Evolutionary conservation across 2,797 vertebrate genomes (phyloP), one percentile per base, ranked within the genome.

Genomic region (Uromys caudimaculatus): DNA sequence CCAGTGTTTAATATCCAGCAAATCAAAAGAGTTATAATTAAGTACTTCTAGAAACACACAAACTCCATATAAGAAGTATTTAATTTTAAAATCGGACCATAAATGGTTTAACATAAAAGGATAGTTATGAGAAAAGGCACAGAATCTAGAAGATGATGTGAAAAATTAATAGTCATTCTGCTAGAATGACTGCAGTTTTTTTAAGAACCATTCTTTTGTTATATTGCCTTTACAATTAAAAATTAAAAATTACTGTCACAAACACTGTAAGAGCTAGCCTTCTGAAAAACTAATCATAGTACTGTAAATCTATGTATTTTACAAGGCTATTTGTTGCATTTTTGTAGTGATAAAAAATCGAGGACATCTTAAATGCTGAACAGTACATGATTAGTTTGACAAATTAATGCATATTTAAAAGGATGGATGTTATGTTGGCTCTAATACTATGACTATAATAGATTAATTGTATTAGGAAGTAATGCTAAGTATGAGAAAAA

Each of bases 201-300:
- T 76, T 32, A 16, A 75, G 73, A 67, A 81, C 93, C 90, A 92
- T 93, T 96, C 87, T 90, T 41, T 54, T 82, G 5, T 27, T 56
- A 64, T 95, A 88, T 62, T 95, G 89, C 86, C 91, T 88, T 94
- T 96, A 71, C 78, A 71, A 95, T 85, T 96, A 58, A 95, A 92
- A 58, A 91, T 93, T 91, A 78, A 81, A 89, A 93, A 91, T 93
- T 76, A 58, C 11, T 71, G 9, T 87, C 41, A 93, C 2, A 50
- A 78, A 60, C n/a, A 60, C 95, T 41, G 76, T 93, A 91, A 91
- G 56, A 91, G 54, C 9, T 90, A 21, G 32, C 71, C 44, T 87
- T 81, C 38, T 56, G 21, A 47, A 85, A 93, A 96, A 87, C 12
- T 60, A 87, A 95, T 94, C 64, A 88, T 32, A 90, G 24, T 47